Evolutionary conservation across 1,140 invertebrate species (phyloP).

Genomic region (Chionoecetes opilio): DNA sequence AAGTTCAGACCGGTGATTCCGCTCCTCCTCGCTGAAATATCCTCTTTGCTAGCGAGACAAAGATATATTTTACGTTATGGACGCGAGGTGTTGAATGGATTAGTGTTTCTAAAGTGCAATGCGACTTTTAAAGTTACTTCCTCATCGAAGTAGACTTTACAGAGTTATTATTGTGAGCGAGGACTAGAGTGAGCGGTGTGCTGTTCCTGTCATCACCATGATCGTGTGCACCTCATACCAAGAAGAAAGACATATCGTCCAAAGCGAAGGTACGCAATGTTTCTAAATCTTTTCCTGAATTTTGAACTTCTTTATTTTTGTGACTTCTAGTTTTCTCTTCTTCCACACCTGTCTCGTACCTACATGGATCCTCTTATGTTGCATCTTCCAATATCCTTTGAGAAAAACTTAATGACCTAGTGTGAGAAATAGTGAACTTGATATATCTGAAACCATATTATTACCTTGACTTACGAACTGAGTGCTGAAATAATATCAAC

Average conservation of each 20-base stretch:
- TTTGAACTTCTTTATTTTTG: not conserved
- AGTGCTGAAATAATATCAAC: not conserved
- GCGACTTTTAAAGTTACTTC: conserved; percentile 66
- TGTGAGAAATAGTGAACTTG: not conserved
- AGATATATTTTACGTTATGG: conserved; percentile 10
- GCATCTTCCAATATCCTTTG: not conserved
- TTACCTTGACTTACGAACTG: not conserved
- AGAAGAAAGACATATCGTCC: conserved; percentile 74
- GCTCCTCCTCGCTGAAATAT: not conserved
- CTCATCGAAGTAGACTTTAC: conserved; percentile 63
- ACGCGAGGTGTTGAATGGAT: not conserved
- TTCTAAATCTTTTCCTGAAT: not conserved
- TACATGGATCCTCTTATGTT: not conserved
- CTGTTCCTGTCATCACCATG: conserved; percentile 58
- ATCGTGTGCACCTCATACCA: conserved; percentile 75
- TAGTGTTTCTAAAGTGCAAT: conserved; percentile 56
- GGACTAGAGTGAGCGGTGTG: conserved; percentile 24
- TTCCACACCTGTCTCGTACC: not conserved
- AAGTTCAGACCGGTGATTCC: not conserved
- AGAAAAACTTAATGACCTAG: not conserved
- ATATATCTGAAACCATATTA: not conserved
- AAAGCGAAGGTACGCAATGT: conserved; percentile 68
- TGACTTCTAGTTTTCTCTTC: not conserved
- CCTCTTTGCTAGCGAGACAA: not conserved
- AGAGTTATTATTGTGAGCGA: conserved; percentile 20